Evolutionary conservation across 2,888 invertebrate genomes (phyloP), one percentile per base, ranked within the genome.

Genomic region (Muscina levida): DNA sequence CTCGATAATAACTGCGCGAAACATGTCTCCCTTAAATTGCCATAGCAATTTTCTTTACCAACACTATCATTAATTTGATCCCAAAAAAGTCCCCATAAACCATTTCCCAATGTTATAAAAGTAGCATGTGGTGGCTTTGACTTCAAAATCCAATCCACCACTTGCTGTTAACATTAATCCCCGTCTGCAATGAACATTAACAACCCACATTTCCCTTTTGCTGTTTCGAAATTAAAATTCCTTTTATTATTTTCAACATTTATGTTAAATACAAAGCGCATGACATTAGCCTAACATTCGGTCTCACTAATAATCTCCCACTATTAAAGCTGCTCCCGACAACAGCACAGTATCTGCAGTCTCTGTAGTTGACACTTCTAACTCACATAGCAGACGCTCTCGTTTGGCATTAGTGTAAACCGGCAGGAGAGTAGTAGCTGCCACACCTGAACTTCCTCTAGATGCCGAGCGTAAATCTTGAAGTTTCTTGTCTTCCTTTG

Each of bases 261-360:
- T 17, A 1, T 3, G 22, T 5, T 22, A 31, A 31, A 31, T 31
- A 31, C 31, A 31, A 5, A 5, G n/a, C n/a, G n/a, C n/a, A n/a
- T n/a, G n/a, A n/a, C n/a, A 31, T 8, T 5, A 31, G 8, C 8
- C 31, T 31, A 31, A 31, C n/a, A n/a, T n/a, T n/a, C n/a, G n/a
- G 17, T 48, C 13, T 4, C 17, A 75, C 81, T 83, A 88, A 83
- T 77, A 88, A 83, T 89, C 88, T 10, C 87, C 85, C 6, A 90
- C 86, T 77, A 90, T 87, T 1, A 91, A 82, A 0, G 90, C 90
- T 1, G 88, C 88, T 26, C 90, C 90, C 2, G 90, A 88, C 5
- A 90, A 51, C 4, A 89, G 82, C 17, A 90, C 84, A 4, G 87
- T 85, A 19, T 90, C 88, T 0, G 83, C 26, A 0, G 83, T 83